Evolutionary conservation across 2,797 vertebrate species (phyloP).

Genomic region (Setipinna tenuifilis): DNA sequence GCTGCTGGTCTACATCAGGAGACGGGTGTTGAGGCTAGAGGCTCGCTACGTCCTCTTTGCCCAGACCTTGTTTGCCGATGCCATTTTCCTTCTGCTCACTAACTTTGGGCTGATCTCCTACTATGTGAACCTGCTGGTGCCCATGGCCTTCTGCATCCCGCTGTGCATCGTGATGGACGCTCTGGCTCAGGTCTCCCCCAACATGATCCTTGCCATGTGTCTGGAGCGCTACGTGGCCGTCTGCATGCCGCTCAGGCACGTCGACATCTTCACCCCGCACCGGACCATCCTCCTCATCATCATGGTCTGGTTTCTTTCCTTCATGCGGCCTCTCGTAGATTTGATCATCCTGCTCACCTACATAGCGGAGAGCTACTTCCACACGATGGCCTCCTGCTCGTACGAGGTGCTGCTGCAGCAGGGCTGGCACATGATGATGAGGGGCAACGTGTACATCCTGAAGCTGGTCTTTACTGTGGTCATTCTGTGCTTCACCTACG

Average conservation of each 20-base stretch:
- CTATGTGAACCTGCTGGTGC: background rate
- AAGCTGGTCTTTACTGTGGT: background rate
- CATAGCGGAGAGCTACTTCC: constrained; percentile 10
- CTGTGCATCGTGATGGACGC: background rate
- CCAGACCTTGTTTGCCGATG: background rate
- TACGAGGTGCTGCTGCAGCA: background rate
- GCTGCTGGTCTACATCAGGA: background rate
- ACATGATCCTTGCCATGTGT: constrained; percentile 16
- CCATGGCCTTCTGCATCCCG: background rate
- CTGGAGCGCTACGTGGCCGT: constrained; percentile 52
- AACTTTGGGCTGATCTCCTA: background rate
- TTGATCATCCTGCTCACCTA: constrained; percentile 45
- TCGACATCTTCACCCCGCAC: constrained; percentile 50
- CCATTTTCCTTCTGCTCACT: background rate
- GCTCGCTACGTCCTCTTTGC: background rate
- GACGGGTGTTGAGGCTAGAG: background rate
- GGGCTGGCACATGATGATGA: constrained; percentile 15
- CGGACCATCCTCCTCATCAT: constrained; percentile 43
- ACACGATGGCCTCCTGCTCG: background rate
- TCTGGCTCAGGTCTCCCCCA: constrained; percentile 11
- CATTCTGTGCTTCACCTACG: background rate
- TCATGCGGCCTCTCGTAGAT: constrained; percentile 44
- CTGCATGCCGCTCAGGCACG: constrained; percentile 55
- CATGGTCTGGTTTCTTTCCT: constrained; percentile 47
- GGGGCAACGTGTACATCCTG: background rate